phyloP scores from a whole-genome alignment of 2,888 invertebrate genomes.

The Hypsopygia costalis region DNA sequence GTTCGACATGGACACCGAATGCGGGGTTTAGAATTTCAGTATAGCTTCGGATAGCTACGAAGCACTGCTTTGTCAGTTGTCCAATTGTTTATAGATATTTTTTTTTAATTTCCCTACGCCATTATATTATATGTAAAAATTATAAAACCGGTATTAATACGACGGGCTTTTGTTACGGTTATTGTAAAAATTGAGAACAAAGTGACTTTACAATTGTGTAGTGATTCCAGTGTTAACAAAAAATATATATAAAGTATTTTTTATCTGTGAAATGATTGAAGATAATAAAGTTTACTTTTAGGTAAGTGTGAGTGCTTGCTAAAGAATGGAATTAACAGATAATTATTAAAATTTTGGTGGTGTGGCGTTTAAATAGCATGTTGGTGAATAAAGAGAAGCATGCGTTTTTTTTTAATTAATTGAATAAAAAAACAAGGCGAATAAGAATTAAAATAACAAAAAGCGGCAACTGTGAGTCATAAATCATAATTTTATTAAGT shows the following conservation, averaged over 20 bases:
- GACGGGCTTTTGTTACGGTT: conserved; percentile 1
- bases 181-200: background rate
- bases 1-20: conserved; percentile 77
- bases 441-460: background rate
- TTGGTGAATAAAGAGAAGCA: conserved; percentile 51
- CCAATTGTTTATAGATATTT: conserved; percentile 72
- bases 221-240: conserved; percentile 2
- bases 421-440: background rate
- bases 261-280: conserved; percentile 18
- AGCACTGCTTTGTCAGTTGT: conserved; percentile 74
- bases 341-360: conserved; percentile 56
- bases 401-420: conserved; percentile 28
- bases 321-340: conserved; percentile 44
- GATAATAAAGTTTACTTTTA: conserved; percentile 35
- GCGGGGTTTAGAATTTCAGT: conserved; percentile 80
- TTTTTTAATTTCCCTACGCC: conserved; percentile 51
- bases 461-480: conserved; percentile 9
- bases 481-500: background rate
- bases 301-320: conserved; percentile 69
- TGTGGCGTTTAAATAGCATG: conserved; percentile 68
- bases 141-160: conserved; percentile 27
- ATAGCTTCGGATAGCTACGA: conserved; percentile 78
- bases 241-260: background rate
- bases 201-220: conserved; percentile 6
- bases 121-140: conserved; percentile 22